A percentile compares a stretch with the other conserved stretches of the same genome.
phyloP scores from a whole-genome alignment of 2,888 invertebrate genomes.

The Parascotia fuliginaria region DNA sequence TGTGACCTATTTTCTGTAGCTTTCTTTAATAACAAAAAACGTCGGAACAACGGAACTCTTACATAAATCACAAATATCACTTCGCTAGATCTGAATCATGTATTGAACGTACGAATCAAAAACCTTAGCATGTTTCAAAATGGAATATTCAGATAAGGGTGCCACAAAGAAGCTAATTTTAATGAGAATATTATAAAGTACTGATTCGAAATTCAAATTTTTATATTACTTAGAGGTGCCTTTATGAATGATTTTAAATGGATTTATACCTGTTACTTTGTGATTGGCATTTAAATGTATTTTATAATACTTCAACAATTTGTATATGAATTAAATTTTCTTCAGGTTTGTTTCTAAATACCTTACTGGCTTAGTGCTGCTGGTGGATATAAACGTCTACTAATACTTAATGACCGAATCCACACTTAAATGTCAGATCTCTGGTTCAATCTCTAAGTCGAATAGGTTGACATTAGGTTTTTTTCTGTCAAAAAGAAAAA shows the following conservation, averaged over 20 bases:
- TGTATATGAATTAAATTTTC: too few relatives aligned
- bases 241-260: constrained; percentile 37
- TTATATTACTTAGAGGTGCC: constrained; percentile 25
- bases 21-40: not conserved
- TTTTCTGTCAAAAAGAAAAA: too few relatives aligned
- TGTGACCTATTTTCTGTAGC: not conserved
- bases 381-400: too few relatives aligned
- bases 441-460: too few relatives aligned
- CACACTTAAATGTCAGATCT: too few relatives aligned
- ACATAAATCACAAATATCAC: constrained; percentile 1
- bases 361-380: too few relatives aligned
- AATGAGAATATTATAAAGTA: constrained; percentile 45
- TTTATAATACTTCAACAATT: too few relatives aligned
- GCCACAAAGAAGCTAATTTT: constrained; percentile 48
- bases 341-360: too few relatives aligned
- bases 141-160: constrained; percentile 40
- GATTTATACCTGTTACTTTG: constrained; percentile 10
- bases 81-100: constrained; percentile 19
- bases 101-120: constrained; percentile 13
- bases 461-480: too few relatives aligned
- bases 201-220: constrained; percentile 50
- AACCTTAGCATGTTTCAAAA: constrained; percentile 23
- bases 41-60: constrained; percentile 1
- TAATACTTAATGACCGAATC: too few relatives aligned
- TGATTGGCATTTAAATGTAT: too few relatives aligned